A percentile compares a stretch with the other conserved stretches of the same genome.
Conservation (phyloP, 2,797 vertebrate species). For the Propithecus deckenii region DNA sequence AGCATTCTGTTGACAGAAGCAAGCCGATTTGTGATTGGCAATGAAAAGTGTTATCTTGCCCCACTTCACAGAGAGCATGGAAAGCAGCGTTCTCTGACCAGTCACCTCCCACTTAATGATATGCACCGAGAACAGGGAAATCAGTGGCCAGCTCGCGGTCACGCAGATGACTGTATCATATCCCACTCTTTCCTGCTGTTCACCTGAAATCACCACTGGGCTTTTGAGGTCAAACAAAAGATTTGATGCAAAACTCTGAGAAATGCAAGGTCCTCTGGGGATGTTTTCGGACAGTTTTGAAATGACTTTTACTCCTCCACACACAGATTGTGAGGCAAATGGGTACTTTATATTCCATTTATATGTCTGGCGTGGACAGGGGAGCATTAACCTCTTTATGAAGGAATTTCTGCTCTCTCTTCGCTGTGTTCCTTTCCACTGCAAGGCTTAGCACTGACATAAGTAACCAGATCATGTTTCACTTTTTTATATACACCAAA, state of each 20-base stretch:
- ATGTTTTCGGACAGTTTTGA: not conserved
- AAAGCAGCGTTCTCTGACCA: not conserved
- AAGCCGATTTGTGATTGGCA: not conserved
- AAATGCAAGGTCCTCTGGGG: not conserved
- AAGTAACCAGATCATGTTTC: not conserved
- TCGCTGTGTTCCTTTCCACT: not conserved
- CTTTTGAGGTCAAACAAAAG: not conserved
- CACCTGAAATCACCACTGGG: not conserved
- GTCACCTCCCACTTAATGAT: not conserved
- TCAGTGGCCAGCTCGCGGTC: not conserved
- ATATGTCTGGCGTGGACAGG: not conserved
- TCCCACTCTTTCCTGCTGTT: not conserved
- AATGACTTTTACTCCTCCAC: not conserved
- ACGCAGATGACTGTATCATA: no score
- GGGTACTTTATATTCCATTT: not conserved
- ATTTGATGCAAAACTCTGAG: not conserved
- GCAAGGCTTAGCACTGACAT: not conserved
- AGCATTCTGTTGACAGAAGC: constrained; percentile 35
- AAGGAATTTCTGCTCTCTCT: not conserved
- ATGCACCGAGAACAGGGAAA: not conserved
- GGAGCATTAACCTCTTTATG: not conserved
- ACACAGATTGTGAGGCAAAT: not conserved
- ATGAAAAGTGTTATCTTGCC: not conserved
- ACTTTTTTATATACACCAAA: not conserved
- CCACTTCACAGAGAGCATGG: not conserved